These are phyloP conservation scores for Nephrotoma guestfalica DNA, from an alignment of 2,888 invertebrate species.

Conservation along the genomic window DNA sequence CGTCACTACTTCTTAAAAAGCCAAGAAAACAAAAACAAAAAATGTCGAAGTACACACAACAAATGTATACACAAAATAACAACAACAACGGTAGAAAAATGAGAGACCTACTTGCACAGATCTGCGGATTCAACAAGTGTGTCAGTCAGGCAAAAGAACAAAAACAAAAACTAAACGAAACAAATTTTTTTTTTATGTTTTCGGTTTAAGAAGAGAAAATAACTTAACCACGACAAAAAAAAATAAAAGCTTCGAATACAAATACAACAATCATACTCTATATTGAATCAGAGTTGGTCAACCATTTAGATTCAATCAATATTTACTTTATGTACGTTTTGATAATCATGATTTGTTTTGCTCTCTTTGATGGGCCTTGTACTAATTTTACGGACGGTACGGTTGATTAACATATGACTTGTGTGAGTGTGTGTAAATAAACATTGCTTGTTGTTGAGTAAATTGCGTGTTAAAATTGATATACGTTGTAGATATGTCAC, in stretches of 20 bases:
- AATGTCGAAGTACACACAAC: slow-evolving; percentile 4
- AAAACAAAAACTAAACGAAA: not conserved
- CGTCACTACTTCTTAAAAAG: not conserved
- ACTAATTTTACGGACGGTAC: not conserved
- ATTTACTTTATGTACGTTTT: not conserved
- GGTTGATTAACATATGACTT: not conserved
- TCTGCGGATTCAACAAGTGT: slow-evolving; percentile 16
- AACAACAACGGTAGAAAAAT: slow-evolving; percentile 10
- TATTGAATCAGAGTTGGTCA: not conserved
- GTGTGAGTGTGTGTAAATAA: not conserved
- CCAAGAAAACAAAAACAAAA: not conserved
- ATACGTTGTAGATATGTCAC: no score
- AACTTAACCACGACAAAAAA: not conserved
- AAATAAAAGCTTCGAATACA: not conserved
- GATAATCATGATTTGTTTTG: not conserved
- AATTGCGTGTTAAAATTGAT: not conserved
- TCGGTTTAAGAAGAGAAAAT: not conserved
- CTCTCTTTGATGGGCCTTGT: not conserved
- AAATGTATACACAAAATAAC: slow-evolving; percentile 6
- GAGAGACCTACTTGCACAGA: slow-evolving; percentile 19
- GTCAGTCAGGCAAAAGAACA: slow-evolving; percentile 17
- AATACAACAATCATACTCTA: not conserved
- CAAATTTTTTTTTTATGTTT: not conserved
- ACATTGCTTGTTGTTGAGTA: not conserved
- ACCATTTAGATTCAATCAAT: not conserved